A percentile compares a stretch with the other conserved stretches of the same genome.
These are phyloP conservation scores for Caenorhabditis sp. DNA, from an alignment of 2,888 invertebrate species.

Conservation along the genomic window DNA sequence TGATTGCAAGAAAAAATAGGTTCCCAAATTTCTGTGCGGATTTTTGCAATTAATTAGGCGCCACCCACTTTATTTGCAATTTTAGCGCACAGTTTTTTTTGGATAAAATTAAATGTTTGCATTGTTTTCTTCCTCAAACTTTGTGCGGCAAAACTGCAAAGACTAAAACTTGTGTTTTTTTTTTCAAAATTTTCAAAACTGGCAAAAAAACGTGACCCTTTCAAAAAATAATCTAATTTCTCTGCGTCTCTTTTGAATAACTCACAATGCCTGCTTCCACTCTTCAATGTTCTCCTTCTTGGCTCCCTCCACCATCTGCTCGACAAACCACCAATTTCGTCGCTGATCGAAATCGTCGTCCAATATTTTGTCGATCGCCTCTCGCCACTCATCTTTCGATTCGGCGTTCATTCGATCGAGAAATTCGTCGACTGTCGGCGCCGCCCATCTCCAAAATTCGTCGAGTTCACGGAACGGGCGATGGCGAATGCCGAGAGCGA, in stretches of 20 bases:
- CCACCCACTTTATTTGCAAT: too few relatives aligned
- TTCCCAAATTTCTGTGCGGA: too few relatives aligned
- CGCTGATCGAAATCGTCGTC: constrained; percentile 34
- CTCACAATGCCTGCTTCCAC: constrained; percentile 19
- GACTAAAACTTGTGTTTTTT: too few relatives aligned
- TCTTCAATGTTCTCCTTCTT: constrained; percentile 11
- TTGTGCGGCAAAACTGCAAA: too few relatives aligned
- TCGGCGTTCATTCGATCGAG: constrained; percentile 35
- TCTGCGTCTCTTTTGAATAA: neutral
- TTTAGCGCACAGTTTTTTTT: too few relatives aligned
- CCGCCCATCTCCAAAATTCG: constrained; percentile 23
- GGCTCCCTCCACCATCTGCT: constrained; percentile 34
- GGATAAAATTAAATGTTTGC: too few relatives aligned
- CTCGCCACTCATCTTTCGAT: constrained; percentile 25
- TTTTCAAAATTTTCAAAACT: too few relatives aligned
- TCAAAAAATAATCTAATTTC: too few relatives aligned
- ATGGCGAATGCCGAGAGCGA: constrained; percentile 42
- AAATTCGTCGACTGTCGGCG: constrained; percentile 25
- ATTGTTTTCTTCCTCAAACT: too few relatives aligned
- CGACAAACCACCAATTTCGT: constrained; percentile 47
- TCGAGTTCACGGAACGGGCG: constrained; percentile 34
- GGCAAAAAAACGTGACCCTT: too few relatives aligned
- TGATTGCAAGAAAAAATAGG: too few relatives aligned
- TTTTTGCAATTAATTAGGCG: too few relatives aligned
- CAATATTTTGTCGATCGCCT: constrained; percentile 1